Percentiles rank a stretch among this genome's conserved stretches.
Evolutionary conservation across 2,797 vertebrate species (phyloP).

Genomic region (Euphonia xanthogaster): DNA sequence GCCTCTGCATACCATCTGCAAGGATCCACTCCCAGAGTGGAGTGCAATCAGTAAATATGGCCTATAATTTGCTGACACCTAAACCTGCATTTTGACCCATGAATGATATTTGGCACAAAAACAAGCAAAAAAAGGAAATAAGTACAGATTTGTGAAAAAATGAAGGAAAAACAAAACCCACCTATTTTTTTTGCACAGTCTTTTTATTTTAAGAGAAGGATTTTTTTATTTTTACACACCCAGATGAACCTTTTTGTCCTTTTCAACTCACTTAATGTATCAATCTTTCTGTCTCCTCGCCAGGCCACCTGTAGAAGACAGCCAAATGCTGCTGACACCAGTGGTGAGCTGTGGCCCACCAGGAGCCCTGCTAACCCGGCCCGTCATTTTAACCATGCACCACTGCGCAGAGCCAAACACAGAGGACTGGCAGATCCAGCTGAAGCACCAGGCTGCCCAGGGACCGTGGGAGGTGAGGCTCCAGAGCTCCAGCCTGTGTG

Average conservation of each 20-base stretch:
- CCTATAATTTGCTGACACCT: background rate
- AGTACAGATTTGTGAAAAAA: background rate
- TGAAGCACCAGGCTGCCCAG: slow-evolving; percentile 89
- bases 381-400: slow-evolving; percentile 92
- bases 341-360: slow-evolving; percentile 95
- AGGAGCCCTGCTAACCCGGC: slow-evolving; percentile 90
- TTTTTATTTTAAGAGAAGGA: background rate
- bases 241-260: background rate
- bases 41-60: background rate
- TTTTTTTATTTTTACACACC: background rate
- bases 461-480: slow-evolving; percentile 93
- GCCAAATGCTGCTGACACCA: slow-evolving; percentile 90
- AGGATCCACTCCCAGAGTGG: background rate
- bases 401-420: slow-evolving; percentile 91
- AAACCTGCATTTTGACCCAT: background rate
- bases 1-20: background rate
- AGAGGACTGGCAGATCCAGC: slow-evolving; percentile 96
- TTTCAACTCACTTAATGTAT: background rate
- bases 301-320: slow-evolving; percentile 91
- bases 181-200: background rate
- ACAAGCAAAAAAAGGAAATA: background rate
- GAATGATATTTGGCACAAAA: background rate
- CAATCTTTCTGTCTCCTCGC: background rate
- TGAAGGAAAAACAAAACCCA: background rate
- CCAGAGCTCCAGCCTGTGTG: background rate